Evolutionary conservation across 2,797 vertebrate species (phyloP), one percentile per base, ranked within the genome.

Genomic region (Nothura maculosa): DNA sequence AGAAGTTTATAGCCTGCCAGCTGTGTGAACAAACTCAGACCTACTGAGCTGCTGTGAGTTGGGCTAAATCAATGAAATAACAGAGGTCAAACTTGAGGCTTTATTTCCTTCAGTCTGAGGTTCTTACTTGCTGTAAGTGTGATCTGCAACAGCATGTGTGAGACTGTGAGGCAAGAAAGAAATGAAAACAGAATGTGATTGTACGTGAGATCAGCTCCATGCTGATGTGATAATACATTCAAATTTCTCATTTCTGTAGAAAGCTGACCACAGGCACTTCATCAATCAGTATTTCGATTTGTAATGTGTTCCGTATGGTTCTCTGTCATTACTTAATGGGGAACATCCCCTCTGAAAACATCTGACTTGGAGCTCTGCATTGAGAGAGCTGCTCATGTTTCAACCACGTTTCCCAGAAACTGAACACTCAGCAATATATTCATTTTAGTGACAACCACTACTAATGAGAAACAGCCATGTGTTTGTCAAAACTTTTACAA

Each of bases 401-500:
- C 98, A 98, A 98, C 95, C 97, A 94, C 97, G 97, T 98, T 98
- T 98, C 98, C 98, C 97, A 97, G 92, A 98, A 98, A 98, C 97
- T 97, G 97, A 97, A 97, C 96, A 98, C 94, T 97, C 97, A 97
- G 97, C 96, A 98, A 96, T 97, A 97, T 97, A 97, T 97, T 97
- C 87, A 93, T 93, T 96, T 94, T 94, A 91, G 92, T 97, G 97
- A 98, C 97, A 98, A 96, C 96, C 96, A 96, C 94, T 92, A 50
- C 97, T 98, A 98, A 98, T 98, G 96, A 98, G 97, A 98, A 97
- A 97, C 97, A 98, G 95, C 70, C 87, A 80, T 60, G 80, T 12
- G 2, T 82, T 92, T 30, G 5, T 12, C 85, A 82, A 95, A 79
- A 72, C 88, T 86, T 95, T 95, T 96, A 96, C 70, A 93, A 90